These are phyloP conservation scores for Ectemnius lituratus DNA, from an alignment of 2,888 invertebrate species.

Conservation along the genomic window DNA sequence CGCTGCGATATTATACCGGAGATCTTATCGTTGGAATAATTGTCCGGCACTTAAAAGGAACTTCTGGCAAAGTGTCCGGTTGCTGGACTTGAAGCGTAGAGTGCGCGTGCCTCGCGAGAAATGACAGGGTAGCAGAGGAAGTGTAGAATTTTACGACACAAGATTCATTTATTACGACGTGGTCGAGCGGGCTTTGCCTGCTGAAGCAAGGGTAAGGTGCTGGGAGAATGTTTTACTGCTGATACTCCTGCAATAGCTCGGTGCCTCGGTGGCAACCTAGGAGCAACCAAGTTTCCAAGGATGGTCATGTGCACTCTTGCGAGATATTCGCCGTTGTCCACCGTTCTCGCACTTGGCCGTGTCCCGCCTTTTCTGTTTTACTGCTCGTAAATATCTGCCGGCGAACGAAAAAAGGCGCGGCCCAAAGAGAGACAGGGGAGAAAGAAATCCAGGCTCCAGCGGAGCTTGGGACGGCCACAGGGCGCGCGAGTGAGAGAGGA, in stretches of 20 bases:
- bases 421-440: not conserved
- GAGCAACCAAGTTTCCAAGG: constrained; percentile 20
- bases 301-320: constrained; percentile 35
- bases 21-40: constrained; percentile 7
- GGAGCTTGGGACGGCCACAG: not conserved
- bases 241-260: constrained; percentile 28
- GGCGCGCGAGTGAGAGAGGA: not conserved
- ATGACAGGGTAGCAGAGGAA: too few species aligned
- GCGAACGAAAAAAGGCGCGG: constrained; percentile 36
- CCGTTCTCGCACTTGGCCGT: constrained; percentile 15
- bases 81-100: too few species aligned
- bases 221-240: constrained; percentile 45
- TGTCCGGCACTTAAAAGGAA: not conserved
- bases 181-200: constrained; percentile 37
- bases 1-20: constrained; percentile 1
- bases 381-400: constrained; percentile 51
- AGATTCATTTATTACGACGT: constrained; percentile 48
- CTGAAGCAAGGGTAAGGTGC: constrained; percentile 1
- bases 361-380: constrained; percentile 45
- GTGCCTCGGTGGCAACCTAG: constrained; percentile 6
- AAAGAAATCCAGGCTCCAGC: not conserved
- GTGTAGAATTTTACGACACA: constrained; percentile 39
- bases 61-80: not conserved
- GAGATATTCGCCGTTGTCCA: constrained; percentile 43
- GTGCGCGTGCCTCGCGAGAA: too few species aligned